A percentile compares a stretch with the other conserved stretches of the same genome.
phyloP scores from a whole-genome alignment of 2,113 vertebrate genomes.

The Melanotaenia duboulayi region DNA sequence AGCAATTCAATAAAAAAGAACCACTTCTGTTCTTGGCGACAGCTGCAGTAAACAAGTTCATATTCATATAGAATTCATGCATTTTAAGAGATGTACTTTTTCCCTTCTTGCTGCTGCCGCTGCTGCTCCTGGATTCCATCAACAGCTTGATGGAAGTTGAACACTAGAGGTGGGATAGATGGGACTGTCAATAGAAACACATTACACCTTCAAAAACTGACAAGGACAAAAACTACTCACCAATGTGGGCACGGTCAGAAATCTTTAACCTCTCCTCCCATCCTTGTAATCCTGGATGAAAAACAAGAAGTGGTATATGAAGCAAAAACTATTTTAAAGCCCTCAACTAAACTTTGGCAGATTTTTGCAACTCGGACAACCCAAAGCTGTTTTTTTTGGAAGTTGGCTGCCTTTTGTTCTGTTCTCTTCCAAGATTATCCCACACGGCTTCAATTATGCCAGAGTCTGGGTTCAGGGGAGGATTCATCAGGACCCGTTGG shows the following conservation, averaged over 20 bases:
- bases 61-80: neutral
- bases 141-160: constrained; percentile 87
- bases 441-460: no score
- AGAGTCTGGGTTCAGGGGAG: no score
- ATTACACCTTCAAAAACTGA: neutral
- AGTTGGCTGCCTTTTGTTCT: no score
- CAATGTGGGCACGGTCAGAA: constrained; percentile 86
- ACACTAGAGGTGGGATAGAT: constrained; percentile 71
- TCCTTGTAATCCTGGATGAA: constrained; percentile 79
- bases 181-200: neutral
- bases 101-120: constrained; percentile 84
- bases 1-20: neutral
- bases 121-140: constrained; percentile 87
- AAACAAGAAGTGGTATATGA: neutral
- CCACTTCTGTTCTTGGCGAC: fast-evolving
- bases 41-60: neutral
- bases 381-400: no score
- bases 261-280: constrained; percentile 86
- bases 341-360: no score
- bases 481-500: no score
- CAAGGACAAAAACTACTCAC: constrained; percentile 56
- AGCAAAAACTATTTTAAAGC: no score
- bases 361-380: no score
- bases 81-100: constrained; percentile 76
- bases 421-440: no score